These are phyloP conservation scores for Microdon myrmicae DNA, from an alignment of 2,888 invertebrate species.

Conservation along the genomic window DNA sequence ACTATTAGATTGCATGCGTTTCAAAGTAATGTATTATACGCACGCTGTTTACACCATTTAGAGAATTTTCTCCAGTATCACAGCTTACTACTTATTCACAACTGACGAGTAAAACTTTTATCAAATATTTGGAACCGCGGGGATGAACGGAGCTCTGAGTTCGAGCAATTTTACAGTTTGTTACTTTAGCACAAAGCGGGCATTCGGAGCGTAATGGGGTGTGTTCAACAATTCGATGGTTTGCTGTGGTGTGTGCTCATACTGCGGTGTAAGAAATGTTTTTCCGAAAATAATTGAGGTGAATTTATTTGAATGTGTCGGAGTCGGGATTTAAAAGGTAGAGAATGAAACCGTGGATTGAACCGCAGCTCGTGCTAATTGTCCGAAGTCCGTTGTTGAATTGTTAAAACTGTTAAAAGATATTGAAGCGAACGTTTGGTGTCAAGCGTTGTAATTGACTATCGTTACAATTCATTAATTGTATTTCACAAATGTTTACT, in stretches of 20 bases:
- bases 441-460: too few relatives aligned
- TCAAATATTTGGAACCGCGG: slow-evolving; percentile 14
- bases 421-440: too few relatives aligned
- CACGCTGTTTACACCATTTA: slow-evolving; percentile 11
- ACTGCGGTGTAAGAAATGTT: slow-evolving; percentile 8
- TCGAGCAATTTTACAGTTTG: slow-evolving; percentile 23
- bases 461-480: too few relatives aligned
- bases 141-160: slow-evolving; percentile 22
- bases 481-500: too few relatives aligned
- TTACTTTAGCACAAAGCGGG: slow-evolving; percentile 44
- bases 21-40: slow-evolving; percentile 9
- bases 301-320: too few relatives aligned
- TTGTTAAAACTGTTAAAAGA: too few relatives aligned
- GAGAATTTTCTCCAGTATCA: not conserved
- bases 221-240: slow-evolving; percentile 18
- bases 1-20: slow-evolving; percentile 8
- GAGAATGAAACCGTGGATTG: too few relatives aligned
- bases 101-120: not conserved
- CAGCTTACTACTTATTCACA: slow-evolving; percentile 12
- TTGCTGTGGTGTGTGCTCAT: slow-evolving; percentile 9
- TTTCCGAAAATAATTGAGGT: too few relatives aligned
- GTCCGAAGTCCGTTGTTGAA: too few relatives aligned
- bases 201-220: slow-evolving; percentile 31
- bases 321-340: too few relatives aligned
- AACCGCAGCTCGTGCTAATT: too few relatives aligned